Evolutionary conservation across 2,888 invertebrate genomes (phyloP), one percentile per base, ranked within the genome.

Genomic region (Pardosa pseudoannulata): DNA sequence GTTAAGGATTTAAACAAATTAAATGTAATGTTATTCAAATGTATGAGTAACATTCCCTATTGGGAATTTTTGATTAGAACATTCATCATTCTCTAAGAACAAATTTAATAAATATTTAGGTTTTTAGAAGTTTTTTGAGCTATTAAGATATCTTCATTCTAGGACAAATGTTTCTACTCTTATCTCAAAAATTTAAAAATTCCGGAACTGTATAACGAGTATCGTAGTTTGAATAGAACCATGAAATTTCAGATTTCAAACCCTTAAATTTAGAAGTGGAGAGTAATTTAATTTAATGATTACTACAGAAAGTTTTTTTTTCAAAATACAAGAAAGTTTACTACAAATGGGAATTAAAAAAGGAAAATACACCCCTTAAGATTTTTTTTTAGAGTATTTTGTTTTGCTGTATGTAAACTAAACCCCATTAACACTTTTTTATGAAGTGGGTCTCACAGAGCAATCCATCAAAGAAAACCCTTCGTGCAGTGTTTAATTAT

Each of bases 401-500:
- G 1, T 65, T 16, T 31, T 31, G 0, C 31, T 65, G 29, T 31
- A 29, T 65, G 65, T 65, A 65, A 29, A 65, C 31, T 7, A 31
- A 65, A n/a, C 65, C 56, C 2, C 29, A 31, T 65, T 31, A 65
- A 16, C 65, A 31, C 31, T 29, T 65, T 65, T 62, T 1, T 28
- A 62, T 27, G 5, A 11, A 7, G 1, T 7, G 7, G 11, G 6
- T 16, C 29, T 29, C 65, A 65, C n/a, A n/a, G 29, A 31, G 9
- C 31, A 65, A 65, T 65, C 31, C 65, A 29, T 65, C 65, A 65
- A n/a, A 29, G 23, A 16, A 65, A 65, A 31, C 1, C 2, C 65
- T 65, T 23, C 29, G 29, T 65, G 65, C 29, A 13, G 29, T 29
- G 29, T 65, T 65, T 65, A 65, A 65, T 65, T 65, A 65, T 11